Conservation (phyloP, 2,797 vertebrate species). For the Cercopithecus petaurista region DNA sequence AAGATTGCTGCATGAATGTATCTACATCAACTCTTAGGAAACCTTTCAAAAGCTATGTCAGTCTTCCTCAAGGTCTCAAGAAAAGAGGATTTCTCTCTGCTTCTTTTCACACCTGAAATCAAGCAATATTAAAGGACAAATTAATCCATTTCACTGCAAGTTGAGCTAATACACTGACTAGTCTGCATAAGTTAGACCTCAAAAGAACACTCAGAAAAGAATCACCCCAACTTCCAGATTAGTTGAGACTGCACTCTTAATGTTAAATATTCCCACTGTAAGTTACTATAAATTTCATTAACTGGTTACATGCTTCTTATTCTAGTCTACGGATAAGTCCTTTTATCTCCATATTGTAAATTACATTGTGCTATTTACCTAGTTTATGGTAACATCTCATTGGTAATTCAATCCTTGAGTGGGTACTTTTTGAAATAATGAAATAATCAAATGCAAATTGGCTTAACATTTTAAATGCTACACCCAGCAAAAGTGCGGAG, state of each 20-base stretch:
- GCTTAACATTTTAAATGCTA: conserved; percentile 35
- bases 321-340: neutral
- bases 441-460: conserved; percentile 40
- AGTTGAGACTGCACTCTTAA: neutral
- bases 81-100: conserved; percentile 9
- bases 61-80: neutral
- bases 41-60: neutral
- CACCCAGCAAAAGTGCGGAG: neutral
- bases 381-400: conserved; percentile 34
- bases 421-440: conserved; percentile 43
- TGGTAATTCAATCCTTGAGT: conserved; percentile 34
- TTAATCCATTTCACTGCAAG: neutral
- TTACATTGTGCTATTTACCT: conserved; percentile 19
- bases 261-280: neutral
- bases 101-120: conserved; percentile 4
- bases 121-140: neutral
- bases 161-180: neutral
- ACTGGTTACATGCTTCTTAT: neutral
- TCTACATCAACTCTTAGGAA: neutral
- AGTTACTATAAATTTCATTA: neutral
- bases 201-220: neutral
- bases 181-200: neutral
- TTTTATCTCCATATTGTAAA: neutral
- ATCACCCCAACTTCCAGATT: neutral
- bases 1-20: neutral